These are phyloP conservation scores for Plestiodon gilberti DNA, from an alignment of 2,113 vertebrate genomes.

Conservation along the genomic window DNA sequence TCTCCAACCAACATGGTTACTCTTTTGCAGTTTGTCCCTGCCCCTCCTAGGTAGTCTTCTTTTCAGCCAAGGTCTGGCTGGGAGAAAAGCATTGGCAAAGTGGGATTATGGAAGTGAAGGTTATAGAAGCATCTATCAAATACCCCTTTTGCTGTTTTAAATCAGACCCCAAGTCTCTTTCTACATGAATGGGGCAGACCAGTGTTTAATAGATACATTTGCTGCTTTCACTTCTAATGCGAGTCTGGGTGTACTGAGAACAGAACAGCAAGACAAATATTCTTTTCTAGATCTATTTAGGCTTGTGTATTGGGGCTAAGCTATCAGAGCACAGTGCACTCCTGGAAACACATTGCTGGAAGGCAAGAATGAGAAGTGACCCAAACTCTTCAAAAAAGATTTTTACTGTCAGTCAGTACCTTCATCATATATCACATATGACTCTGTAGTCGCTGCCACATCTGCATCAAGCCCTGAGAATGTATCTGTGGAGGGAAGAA, in stretches of 20 bases:
- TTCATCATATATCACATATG: constrained; percentile 80
- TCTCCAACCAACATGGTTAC: not conserved
- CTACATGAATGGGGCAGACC: not conserved
- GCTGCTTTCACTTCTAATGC: not conserved
- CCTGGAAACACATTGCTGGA: not conserved
- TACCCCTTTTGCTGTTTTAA: not conserved
- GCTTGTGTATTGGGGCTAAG: not conserved
- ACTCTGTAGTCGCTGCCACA: constrained; percentile 73
- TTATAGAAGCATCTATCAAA: not conserved
- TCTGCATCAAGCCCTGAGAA: constrained; percentile 87
- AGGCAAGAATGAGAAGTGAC: not conserved
- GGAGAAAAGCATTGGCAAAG: not conserved
- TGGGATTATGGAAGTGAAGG: no score
- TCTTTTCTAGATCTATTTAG: not conserved
- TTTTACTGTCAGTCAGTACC: constrained; percentile 76
- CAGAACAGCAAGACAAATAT: not conserved
- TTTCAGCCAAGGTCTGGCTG: not conserved
- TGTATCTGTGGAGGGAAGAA: constrained; percentile 77
- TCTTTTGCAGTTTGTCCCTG: not conserved
- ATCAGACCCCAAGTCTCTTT: not conserved
- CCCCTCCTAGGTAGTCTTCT: no score
- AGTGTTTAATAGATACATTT: not conserved
- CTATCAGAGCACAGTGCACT: not conserved
- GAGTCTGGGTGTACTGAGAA: not conserved
- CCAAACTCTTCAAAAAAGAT: not conserved